phyloP scores from a whole-genome alignment of 2,797 vertebrate genomes.

The Anguilla obscura region DNA sequence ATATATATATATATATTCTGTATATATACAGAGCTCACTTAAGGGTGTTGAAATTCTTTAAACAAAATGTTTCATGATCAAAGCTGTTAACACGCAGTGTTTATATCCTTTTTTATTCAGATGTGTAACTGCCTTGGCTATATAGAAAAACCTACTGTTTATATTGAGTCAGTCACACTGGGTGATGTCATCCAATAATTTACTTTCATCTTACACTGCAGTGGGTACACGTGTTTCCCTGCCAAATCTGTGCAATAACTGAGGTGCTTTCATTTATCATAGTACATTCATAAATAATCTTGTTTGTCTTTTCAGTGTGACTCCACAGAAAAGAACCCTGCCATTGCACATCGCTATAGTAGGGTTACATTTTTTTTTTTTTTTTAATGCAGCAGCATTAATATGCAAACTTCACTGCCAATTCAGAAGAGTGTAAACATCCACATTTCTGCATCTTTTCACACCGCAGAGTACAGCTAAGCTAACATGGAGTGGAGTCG shows the following conservation, averaged over 20 bases:
- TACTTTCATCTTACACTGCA: not conserved
- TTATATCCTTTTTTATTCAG: not conserved
- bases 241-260: not conserved
- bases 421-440: too few species aligned
- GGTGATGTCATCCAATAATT: not conserved
- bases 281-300: not conserved
- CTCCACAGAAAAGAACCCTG: not conserved
- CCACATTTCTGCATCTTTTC: too few species aligned
- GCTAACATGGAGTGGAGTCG: too few species aligned
- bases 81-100: not conserved
- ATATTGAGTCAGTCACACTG: not conserved
- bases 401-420: not conserved
- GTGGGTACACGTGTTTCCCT: not conserved
- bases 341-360: not conserved
- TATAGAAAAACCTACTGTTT: not conserved
- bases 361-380: not conserved
- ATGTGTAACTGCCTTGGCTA: not conserved
- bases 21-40: not conserved
- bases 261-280: not conserved
- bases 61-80: not conserved
- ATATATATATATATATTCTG: too few species aligned
- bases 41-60: not conserved
- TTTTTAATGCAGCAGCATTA: not conserved
- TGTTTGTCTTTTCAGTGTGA: not conserved
- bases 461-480: too few species aligned